Percentiles rank a stretch among this genome's conserved stretches.
Conservation (phyloP, 2,888 invertebrate species). For the Gortyna flavago region DNA sequence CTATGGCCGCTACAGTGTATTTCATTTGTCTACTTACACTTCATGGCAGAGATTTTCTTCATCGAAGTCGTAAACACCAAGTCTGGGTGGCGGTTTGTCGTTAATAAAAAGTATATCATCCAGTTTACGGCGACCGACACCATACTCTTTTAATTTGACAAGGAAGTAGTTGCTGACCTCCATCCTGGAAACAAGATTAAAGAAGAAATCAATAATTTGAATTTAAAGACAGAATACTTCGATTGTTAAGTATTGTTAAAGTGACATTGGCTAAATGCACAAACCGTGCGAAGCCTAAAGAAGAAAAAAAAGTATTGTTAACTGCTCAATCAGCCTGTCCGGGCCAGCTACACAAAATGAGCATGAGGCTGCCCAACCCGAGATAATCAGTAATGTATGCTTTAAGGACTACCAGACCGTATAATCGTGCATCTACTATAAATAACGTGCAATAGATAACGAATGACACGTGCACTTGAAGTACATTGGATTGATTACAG, state of each 20-base stretch:
- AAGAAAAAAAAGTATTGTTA: background rate
- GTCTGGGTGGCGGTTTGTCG: conserved; percentile 78
- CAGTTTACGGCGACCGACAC: conserved; percentile 84
- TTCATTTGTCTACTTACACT: conserved; percentile 80
- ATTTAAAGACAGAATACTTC: background rate
- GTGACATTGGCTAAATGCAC: background rate
- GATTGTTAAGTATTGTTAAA: background rate
- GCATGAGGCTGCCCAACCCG: background rate
- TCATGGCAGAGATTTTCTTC: conserved; percentile 90
- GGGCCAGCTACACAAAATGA: background rate
- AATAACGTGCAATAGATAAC: conserved; percentile 4
- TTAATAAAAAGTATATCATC: conserved; percentile 87
- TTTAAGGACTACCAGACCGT: conserved; percentile 1
- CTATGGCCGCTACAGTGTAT: background rate
- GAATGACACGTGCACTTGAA: conserved; percentile 4
- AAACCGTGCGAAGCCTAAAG: background rate
- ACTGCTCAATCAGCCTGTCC: background rate
- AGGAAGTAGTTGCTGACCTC: conserved; percentile 56
- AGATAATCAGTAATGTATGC: background rate
- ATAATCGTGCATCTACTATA: conserved; percentile 6
- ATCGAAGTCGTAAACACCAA: conserved; percentile 89
- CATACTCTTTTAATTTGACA: conserved; percentile 75
- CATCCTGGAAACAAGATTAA: conserved; percentile 49
- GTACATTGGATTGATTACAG: background rate
- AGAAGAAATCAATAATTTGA: conserved; percentile 4